A percentile compares a stretch with the other conserved stretches of the same genome.
Evolutionary conservation across 2,797 vertebrate species (phyloP).

Genomic region (Galaxias olidus): DNA sequence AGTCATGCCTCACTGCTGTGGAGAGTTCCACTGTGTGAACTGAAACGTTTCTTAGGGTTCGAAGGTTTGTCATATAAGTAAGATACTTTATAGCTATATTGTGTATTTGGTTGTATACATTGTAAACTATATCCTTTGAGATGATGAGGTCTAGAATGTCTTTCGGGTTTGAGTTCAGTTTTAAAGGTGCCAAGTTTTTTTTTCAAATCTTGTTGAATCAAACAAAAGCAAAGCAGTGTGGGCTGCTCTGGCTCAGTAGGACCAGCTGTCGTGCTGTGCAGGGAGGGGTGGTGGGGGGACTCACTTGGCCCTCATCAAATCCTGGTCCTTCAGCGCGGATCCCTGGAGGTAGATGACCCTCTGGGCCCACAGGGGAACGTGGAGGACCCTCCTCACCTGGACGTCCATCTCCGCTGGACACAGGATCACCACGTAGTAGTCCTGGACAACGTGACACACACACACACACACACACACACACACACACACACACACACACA

Average conservation of each 20-base stretch:
- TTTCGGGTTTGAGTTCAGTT: too few relatives aligned
- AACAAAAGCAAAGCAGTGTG: too few relatives aligned
- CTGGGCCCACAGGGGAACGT: slow-evolving; percentile 85
- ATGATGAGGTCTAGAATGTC: too few relatives aligned
- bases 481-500: slow-evolving; percentile 2
- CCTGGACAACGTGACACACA: slow-evolving; percentile 52
- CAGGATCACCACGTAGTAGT: slow-evolving; percentile 86
- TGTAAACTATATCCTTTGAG: too few relatives aligned
- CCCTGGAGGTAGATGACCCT: slow-evolving; percentile 86
- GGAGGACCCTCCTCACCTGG: slow-evolving; percentile 81
- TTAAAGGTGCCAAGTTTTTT: too few relatives aligned
- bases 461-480: slow-evolving; percentile 21
- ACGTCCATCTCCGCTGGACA: slow-evolving; percentile 86
- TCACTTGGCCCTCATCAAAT: slow-evolving; percentile 87
- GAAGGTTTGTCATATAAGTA: too few relatives aligned
- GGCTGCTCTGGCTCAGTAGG: background rate
- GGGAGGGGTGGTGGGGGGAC: slow-evolving; percentile 30
- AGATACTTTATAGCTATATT: too few relatives aligned
- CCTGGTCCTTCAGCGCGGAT: slow-evolving; percentile 84
- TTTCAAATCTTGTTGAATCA: too few relatives aligned
- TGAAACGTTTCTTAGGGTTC: too few relatives aligned
- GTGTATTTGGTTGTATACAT: too few relatives aligned
- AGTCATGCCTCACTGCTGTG: too few relatives aligned
- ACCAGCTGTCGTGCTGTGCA: background rate
- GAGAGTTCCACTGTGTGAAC: too few relatives aligned